A percentile compares a stretch with the other conserved stretches of the same genome.
These are phyloP conservation scores for Drosophila peninsularis DNA, from an alignment of 2,888 invertebrate genomes.

Conservation along the genomic window DNA sequence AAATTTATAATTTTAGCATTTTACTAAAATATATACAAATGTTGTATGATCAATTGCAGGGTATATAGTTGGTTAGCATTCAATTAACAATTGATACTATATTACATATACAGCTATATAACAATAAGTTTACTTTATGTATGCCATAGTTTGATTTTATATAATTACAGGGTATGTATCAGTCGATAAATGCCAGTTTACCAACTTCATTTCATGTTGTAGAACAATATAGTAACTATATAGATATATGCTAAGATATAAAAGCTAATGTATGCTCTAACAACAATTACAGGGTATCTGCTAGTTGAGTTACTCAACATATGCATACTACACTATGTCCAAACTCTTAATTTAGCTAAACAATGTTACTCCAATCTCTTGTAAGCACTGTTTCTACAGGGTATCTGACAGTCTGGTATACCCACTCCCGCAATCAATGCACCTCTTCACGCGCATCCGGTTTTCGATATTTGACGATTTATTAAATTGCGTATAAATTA, in stretches of 20 bases:
- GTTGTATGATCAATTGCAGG: background rate
- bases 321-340: background rate
- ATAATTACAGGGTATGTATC: slow-evolving; percentile 7
- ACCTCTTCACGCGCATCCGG: slow-evolving; percentile 25
- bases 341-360: background rate
- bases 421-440: slow-evolving; percentile 69
- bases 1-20: background rate
- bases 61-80: background rate
- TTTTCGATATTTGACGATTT: slow-evolving; percentile 69
- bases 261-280: background rate
- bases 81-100: too few species aligned
- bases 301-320: background rate
- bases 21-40: too few species aligned
- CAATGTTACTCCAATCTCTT: background rate
- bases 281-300: slow-evolving; percentile 4
- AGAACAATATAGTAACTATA: background rate
- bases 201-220: background rate
- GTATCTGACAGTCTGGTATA: slow-evolving; percentile 12
- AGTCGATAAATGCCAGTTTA: background rate
- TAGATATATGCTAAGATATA: background rate
- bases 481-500: slow-evolving; percentile 82
- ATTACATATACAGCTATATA: too few species aligned
- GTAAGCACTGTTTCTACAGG: background rate
- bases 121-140: background rate
- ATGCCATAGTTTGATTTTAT: background rate